Evolutionary conservation across 2,797 vertebrate species (phyloP).

Genomic region (Tinamus major): DNA sequence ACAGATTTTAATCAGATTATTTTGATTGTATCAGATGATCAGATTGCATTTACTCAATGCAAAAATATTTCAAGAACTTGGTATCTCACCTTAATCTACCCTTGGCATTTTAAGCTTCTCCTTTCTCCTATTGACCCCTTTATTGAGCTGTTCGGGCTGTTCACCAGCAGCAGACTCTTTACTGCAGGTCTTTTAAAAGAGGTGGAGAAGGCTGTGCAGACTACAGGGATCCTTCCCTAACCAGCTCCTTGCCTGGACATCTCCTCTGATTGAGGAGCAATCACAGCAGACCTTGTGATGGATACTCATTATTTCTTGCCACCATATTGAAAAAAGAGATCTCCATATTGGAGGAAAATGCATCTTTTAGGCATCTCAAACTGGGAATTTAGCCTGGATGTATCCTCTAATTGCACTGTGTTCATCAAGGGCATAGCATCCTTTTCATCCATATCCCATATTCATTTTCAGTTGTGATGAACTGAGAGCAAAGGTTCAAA

Average conservation of each 20-base stretch:
- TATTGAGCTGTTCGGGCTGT: background rate
- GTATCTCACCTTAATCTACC: background rate
- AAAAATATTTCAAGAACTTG: background rate
- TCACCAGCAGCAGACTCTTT: fast-evolving
- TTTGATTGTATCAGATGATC: background rate
- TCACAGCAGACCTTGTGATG: background rate
- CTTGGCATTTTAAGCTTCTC: background rate
- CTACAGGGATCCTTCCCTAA: background rate
- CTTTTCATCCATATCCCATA: background rate
- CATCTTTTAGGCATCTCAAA: background rate
- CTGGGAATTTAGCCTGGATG: background rate
- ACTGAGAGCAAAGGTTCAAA: background rate
- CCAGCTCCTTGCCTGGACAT: background rate
- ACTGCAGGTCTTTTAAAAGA: background rate
- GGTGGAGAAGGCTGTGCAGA: background rate
- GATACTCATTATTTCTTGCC: background rate
- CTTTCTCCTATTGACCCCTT: background rate
- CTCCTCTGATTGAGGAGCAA: background rate
- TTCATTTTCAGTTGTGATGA: background rate
- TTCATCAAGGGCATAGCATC: background rate
- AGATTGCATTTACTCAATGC: background rate
- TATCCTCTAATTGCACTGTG: background rate
- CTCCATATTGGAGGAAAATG: background rate
- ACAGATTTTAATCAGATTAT: background rate
- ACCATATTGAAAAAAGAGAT: background rate